Evolutionary conservation across 2,113 vertebrate species (phyloP), one percentile per base, ranked within the genome.

Genomic region (Daphoenositta chrysoptera): DNA sequence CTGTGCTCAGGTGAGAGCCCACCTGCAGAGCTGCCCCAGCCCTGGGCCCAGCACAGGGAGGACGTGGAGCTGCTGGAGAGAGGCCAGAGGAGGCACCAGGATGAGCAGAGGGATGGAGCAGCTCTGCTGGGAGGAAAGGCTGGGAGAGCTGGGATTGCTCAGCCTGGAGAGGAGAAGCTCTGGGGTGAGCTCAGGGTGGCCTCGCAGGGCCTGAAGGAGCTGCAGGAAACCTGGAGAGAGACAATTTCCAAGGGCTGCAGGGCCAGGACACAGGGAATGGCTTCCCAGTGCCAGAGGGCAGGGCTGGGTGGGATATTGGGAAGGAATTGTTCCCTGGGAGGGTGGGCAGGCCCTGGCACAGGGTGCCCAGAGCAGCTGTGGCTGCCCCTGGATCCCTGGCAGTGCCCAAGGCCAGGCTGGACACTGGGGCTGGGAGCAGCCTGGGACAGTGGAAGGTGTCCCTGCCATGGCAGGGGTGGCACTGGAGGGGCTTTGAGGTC

Each of bases 401-500:
- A 75, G 33, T 58, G 42, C 5, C 42, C 54, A 54, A 56, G 70
- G 51, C 70, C 54, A 47, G 73, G 22, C 0, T 77, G 75, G 58
- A 28, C 60, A n/a, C 0, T 51, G 60, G 60, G 58, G 37, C 14
- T 51, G 11, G 61, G 76, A n/a, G 31, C 47, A 51, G 30, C 47
- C 58, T 63, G 37, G 39, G 3, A 23, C 60, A 45, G 40, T 31
- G 77, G 63, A 1, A 66, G 50, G 40, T 37, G 51, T 47, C 40
- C 63, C 78, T 80, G 50, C 77, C 78, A 23, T 24, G 39, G 26
- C 26, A 11, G 54, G n/a, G 33, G 8, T n/a, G n/a, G 56, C 0
- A 15, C 2, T 8, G 50, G 30, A 1, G 42, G 37, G 0, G 1
- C 15, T 33, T 54, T 26, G 1, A 33, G 3, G 30, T 44, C 23